Percentiles rank a stretch among this genome's conserved stretches.
phyloP scores from a whole-genome alignment of 64 coral and sea anemone genomes.

The Platygyra sinensis region DNA sequence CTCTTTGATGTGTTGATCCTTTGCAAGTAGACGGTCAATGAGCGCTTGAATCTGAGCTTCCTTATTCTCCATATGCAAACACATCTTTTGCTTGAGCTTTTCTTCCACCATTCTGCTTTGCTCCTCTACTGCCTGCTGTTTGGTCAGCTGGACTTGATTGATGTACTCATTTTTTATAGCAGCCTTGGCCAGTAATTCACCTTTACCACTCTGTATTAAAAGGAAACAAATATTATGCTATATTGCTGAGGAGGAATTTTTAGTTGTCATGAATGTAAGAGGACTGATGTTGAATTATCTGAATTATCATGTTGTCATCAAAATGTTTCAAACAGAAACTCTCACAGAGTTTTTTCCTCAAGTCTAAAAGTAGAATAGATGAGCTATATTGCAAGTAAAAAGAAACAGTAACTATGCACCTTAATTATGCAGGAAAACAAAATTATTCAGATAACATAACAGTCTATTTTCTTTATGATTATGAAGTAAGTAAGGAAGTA shows the following conservation, averaged over 20 bases:
- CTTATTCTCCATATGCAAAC: conserved; percentile 72
- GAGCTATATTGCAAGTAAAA: too few species aligned
- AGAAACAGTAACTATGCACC: too few species aligned
- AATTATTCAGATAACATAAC: too few species aligned
- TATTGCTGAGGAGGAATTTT: neutral
- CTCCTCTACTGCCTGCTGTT: conserved; percentile 43
- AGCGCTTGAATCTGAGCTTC: conserved; percentile 68
- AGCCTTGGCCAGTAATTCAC: conserved; percentile 52
- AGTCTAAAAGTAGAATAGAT: too few species aligned
- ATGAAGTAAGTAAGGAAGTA: too few species aligned
- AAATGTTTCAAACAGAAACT: too few species aligned
- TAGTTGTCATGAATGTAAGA: too few species aligned
- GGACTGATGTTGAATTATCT: too few species aligned
- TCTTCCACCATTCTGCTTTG: conserved; percentile 68
- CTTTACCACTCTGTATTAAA: conserved; percentile 49
- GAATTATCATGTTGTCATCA: too few species aligned
- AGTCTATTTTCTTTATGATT: too few species aligned
- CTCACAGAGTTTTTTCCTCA: too few species aligned
- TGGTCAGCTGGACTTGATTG: conserved; percentile 65
- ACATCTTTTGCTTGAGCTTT: conserved; percentile 81
- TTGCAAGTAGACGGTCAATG: conserved; percentile 63
- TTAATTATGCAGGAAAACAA: too few species aligned
- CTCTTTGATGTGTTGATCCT: conserved; percentile 81
- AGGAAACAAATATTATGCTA: neutral
- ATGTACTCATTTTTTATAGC: conserved; percentile 46